Evolutionary conservation across 2,888 invertebrate species (phyloP).

Genomic region (Atherix ibis): DNA sequence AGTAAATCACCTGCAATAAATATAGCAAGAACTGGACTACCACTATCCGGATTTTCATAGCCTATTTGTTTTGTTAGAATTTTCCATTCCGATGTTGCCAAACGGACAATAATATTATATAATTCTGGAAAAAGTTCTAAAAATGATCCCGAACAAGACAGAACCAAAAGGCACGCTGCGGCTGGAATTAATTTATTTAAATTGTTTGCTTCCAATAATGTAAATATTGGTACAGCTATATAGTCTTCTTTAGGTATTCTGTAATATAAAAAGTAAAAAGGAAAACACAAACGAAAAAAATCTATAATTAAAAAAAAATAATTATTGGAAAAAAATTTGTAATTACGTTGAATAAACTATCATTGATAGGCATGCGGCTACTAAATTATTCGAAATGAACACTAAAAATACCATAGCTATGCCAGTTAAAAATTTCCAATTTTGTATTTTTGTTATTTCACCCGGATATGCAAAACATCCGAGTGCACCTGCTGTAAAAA

Average conservation of each 20-base stretch:
- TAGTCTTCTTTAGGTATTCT: conserved; percentile 24
- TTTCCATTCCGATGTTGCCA: conserved; percentile 41
- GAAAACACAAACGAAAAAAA: background rate
- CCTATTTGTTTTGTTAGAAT: conserved; percentile 37
- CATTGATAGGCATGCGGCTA: conserved; percentile 20
- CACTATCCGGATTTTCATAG: conserved; percentile 37
- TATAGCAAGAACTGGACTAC: conserved; percentile 39
- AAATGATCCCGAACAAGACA: conserved; percentile 37
- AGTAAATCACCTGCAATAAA: conserved; percentile 33
- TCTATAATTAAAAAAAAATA: conserved; percentile 1
- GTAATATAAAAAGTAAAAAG: conserved; percentile 1
- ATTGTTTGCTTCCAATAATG: conserved; percentile 37
- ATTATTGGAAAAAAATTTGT: background rate
- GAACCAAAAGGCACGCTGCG: conserved; percentile 37
- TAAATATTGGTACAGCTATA: conserved; percentile 31
- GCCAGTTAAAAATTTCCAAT: conserved; percentile 20
- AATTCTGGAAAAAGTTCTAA: conserved; percentile 38
- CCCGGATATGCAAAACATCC: conserved; percentile 26
- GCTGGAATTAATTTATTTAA: conserved; percentile 39
- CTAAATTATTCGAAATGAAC: conserved; percentile 21
- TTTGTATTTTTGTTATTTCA: conserved; percentile 21
- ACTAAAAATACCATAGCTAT: conserved; percentile 19
- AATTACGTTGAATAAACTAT: background rate
- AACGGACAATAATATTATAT: conserved; percentile 34
- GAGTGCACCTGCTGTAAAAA: conserved; percentile 24